Conservation (phyloP, 2,888 invertebrate genomes). For the Rhodophaea formosa region DNA sequence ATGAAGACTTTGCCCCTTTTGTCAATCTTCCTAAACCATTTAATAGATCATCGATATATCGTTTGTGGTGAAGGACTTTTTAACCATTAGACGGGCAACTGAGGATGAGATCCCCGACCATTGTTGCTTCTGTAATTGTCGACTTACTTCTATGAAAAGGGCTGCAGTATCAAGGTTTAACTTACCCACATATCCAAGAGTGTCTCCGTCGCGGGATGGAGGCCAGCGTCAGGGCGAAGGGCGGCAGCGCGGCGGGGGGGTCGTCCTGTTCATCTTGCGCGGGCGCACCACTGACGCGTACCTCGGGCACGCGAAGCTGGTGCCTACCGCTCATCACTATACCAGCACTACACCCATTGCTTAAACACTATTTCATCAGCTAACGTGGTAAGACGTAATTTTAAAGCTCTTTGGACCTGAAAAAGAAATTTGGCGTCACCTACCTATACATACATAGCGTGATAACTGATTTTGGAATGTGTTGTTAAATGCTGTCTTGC, state of each 20-base stretch:
- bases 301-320: conserved; percentile 85
- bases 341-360: background rate
- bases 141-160: too few species aligned
- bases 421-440: conserved; percentile 13
- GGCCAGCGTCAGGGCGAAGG: conserved; percentile 74
- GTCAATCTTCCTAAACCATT: too few species aligned
- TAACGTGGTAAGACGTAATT: conserved; percentile 16
- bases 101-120: too few species aligned
- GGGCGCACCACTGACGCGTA: conserved; percentile 83
- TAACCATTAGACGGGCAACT: too few species aligned
- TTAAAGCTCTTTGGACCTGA: conserved; percentile 31
- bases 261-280: conserved; percentile 66
- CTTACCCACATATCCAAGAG: conserved; percentile 90
- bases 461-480: conserved; percentile 37
- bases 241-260: conserved; percentile 65
- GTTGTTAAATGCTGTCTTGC: conserved; percentile 34
- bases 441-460: background rate
- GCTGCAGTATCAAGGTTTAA: conserved; percentile 27
- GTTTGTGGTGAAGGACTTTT: too few species aligned
- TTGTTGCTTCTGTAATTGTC: too few species aligned
- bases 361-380: conserved; percentile 61
- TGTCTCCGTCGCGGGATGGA: conserved; percentile 84
- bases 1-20: too few species aligned
- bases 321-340: conserved; percentile 71
- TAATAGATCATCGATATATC: too few species aligned